Conservation (phyloP, 2,797 vertebrate genomes). For the Tiaroga cobitis region DNA sequence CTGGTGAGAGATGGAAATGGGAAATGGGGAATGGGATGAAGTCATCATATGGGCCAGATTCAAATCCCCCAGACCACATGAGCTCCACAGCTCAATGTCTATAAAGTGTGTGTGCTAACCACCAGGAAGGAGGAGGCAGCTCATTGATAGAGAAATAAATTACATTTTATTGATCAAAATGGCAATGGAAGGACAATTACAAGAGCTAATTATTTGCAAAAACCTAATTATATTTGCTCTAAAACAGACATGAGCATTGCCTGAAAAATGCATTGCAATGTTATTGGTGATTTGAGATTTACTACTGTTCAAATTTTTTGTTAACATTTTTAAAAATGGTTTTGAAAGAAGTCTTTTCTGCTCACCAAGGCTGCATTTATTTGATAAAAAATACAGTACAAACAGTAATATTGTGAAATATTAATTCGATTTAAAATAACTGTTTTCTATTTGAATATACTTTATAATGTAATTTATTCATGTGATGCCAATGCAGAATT, state of each 20-base stretch:
- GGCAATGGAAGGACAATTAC: neutral
- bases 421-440: too few species aligned
- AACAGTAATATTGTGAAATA: too few species aligned
- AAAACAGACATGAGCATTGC: neutral
- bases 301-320: neutral
- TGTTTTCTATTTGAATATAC: too few species aligned
- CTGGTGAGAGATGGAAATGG: neutral
- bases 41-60: neutral
- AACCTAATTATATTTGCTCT: neutral
- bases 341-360: too few species aligned
- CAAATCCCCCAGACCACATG: neutral
- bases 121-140: neutral
- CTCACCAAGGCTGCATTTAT: too few species aligned
- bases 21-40: neutral
- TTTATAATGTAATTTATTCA: too few species aligned
- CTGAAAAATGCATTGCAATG: neutral
- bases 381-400: too few species aligned
- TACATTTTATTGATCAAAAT: neutral
- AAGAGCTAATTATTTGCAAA: neutral
- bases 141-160: neutral
- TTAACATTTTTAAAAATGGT: neutral
- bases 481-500: too few species aligned
- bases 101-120: neutral
- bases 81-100: neutral
- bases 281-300: neutral